Conservation (phyloP, 2,888 invertebrate species). For the Neuroscelio doddi region DNA sequence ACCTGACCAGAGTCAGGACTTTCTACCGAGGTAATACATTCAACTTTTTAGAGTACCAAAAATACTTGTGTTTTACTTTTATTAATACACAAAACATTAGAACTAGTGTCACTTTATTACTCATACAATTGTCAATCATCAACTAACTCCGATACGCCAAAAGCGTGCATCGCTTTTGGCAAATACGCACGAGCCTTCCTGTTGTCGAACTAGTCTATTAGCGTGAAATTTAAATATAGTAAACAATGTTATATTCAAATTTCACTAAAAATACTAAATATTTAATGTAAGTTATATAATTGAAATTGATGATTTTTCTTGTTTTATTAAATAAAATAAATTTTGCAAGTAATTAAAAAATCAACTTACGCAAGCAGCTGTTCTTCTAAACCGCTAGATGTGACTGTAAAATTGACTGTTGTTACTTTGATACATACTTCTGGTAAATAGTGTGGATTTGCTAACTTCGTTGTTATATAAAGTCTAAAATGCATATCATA, state of each 20-base stretch:
- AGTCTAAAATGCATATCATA: slow-evolving; percentile 89
- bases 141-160: too few species aligned
- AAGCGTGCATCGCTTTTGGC: background rate
- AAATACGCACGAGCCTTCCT: background rate
- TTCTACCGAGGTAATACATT: too few species aligned
- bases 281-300: too few species aligned
- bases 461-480: slow-evolving; percentile 92
- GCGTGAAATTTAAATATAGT: slow-evolving; percentile 3
- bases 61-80: too few species aligned
- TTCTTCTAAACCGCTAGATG: slow-evolving; percentile 91
- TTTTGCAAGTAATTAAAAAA: slow-evolving; percentile 55
- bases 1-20: too few species aligned
- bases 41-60: too few species aligned
- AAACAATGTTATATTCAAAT: background rate
- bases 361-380: slow-evolving; percentile 92
- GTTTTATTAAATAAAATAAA: background rate
- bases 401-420: slow-evolving; percentile 94
- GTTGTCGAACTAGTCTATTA: background rate
- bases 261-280: background rate
- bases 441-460: slow-evolving; percentile 95
- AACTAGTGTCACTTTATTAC: too few species aligned
- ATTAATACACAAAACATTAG: too few species aligned
- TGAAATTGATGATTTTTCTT: too few species aligned
- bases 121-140: too few species aligned
- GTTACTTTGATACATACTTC: slow-evolving; percentile 95